A percentile compares a stretch with the other conserved stretches of the same genome.
phyloP scores from a whole-genome alignment of 2,888 invertebrate species.

The Drosophila phalerata region DNA sequence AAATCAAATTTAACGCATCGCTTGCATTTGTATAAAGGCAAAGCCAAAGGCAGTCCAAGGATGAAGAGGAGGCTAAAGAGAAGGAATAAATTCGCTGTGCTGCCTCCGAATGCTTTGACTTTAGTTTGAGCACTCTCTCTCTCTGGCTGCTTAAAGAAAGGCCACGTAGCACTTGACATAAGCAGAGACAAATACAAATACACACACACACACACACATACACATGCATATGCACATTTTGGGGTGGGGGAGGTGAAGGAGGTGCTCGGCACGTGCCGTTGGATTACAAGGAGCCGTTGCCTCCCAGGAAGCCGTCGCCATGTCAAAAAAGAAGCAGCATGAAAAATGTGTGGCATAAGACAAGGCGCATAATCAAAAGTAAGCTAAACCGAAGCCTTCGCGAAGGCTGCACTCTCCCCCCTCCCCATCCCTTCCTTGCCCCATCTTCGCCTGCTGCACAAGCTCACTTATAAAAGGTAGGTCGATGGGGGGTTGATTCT shows the following conservation, averaged over 20 bases:
- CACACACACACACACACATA: slow-evolving; percentile 14
- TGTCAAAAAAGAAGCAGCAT: slow-evolving; percentile 55
- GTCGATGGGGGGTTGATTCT: background rate
- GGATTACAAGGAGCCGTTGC: slow-evolving; percentile 58
- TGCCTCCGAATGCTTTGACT: slow-evolving; percentile 42
- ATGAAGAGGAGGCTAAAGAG: background rate
- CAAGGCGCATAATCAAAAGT: slow-evolving; percentile 74
- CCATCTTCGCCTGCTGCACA: background rate
- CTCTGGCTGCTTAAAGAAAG: slow-evolving; percentile 58
- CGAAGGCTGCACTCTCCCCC: slow-evolving; percentile 2
- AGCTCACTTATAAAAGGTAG: slow-evolving; percentile 6
- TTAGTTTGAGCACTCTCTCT: slow-evolving; percentile 7
- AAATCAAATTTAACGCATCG: slow-evolving; percentile 81
- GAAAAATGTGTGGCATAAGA: slow-evolving; percentile 71
- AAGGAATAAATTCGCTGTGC: slow-evolving; percentile 9
- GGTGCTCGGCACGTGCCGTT: slow-evolving; percentile 63
- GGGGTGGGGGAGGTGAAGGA: slow-evolving; percentile 2
- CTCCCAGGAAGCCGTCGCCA: slow-evolving; percentile 39
- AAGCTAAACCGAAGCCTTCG: slow-evolving; percentile 37
- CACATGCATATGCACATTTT: slow-evolving; percentile 16
- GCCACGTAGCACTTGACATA: slow-evolving; percentile 79
- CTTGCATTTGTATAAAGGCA: slow-evolving; percentile 52
- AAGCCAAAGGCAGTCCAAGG: slow-evolving; percentile 3
- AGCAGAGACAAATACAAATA: slow-evolving; percentile 49
- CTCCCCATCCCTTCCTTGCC: background rate